These are phyloP conservation scores for Cyphomyrus plagiostoma DNA, from an alignment of 2,113 vertebrate species.

Conservation along the genomic window DNA sequence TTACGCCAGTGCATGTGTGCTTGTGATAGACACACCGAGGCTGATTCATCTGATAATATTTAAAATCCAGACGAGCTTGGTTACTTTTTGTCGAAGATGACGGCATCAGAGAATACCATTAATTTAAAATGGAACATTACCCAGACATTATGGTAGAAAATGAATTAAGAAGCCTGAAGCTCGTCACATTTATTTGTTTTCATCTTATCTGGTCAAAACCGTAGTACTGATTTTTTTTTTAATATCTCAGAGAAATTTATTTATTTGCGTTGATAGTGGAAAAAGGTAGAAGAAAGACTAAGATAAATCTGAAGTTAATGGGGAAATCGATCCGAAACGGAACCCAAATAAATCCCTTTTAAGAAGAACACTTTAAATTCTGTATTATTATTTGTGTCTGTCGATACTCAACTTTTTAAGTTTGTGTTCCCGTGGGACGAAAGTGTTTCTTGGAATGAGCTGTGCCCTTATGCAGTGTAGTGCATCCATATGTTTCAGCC, in stretches of 20 bases:
- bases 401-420: neutral
- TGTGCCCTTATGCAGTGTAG: neutral
- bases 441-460: neutral
- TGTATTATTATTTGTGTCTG: neutral
- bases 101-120: neutral
- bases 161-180: neutral
- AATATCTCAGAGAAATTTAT: neutral
- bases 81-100: neutral
- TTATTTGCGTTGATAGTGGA: neutral
- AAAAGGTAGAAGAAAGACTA: neutral
- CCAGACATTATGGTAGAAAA: neutral
- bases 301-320: neutral
- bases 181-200: neutral
- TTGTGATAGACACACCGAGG: neutral
- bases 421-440: neutral
- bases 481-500: neutral
- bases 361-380: conserved; percentile 5
- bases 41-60: neutral
- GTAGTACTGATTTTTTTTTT: neutral
- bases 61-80: neutral
- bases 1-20: neutral
- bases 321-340: neutral
- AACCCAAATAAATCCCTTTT: conserved; percentile 3
- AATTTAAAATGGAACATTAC: neutral
- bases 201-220: neutral